Evolutionary conservation across 92 coral and sea anemone genomes (phyloP).

Genomic region (Phenganax stokvisi): DNA sequence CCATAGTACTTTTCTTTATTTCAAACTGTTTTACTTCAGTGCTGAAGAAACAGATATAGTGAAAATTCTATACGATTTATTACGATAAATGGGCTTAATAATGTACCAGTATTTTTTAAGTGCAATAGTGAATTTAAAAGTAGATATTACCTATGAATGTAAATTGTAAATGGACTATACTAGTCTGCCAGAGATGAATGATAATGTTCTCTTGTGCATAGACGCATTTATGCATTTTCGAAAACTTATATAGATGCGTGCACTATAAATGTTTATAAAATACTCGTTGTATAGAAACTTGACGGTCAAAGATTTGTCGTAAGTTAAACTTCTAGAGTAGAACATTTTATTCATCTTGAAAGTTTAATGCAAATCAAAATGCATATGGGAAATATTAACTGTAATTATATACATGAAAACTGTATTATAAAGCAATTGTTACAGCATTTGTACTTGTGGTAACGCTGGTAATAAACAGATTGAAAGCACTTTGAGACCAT

Average conservation of each 20-base stretch:
- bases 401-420: not conserved
- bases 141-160: not conserved
- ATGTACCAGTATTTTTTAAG: not conserved
- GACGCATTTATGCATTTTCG: not conserved
- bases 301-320: not conserved
- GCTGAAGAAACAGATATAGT: not conserved
- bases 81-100: not conserved
- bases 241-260: not conserved
- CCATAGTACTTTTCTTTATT: no score
- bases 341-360: constrained; percentile 6
- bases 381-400: not conserved
- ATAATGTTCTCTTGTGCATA: not conserved
- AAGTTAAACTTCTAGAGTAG: not conserved
- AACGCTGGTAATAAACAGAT: not conserved
- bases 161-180: constrained; percentile 6
- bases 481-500: not conserved
- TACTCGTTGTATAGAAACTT: no score
- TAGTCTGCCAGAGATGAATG: not conserved
- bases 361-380: not conserved
- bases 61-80: not conserved
- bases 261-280: no score
- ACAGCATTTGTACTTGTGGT: not conserved
- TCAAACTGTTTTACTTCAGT: no score
- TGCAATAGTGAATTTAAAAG: not conserved
- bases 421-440: not conserved